These are phyloP conservation scores for Ommatoiulus sabulosus DNA, from an alignment of 2,888 invertebrate genomes.

Conservation along the genomic window DNA sequence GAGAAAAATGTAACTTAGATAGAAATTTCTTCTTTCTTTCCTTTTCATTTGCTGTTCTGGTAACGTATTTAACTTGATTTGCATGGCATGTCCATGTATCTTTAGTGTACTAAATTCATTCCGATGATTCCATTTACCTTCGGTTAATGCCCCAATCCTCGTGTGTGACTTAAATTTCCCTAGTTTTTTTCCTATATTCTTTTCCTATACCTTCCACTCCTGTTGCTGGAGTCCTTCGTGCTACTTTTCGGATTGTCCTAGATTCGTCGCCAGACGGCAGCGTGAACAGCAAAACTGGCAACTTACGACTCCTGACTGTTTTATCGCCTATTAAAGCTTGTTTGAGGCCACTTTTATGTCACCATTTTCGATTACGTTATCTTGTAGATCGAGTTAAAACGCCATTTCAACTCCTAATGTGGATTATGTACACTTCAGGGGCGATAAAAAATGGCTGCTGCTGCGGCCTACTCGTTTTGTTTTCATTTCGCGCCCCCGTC, in stretches of 20 bases:
- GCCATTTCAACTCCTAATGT: conserved; percentile 34
- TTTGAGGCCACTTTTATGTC: conserved; percentile 50
- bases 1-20: not conserved
- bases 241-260: conserved; percentile 6
- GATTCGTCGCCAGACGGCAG: conserved; percentile 1
- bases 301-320: conserved; percentile 49
- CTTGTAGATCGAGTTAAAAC: conserved; percentile 32
- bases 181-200: not conserved
- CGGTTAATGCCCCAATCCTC: too few relatives aligned
- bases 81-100: too few relatives aligned
- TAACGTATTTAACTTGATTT: too few relatives aligned
- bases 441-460: not conserved
- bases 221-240: not conserved
- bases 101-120: too few relatives aligned
- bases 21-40: not conserved
- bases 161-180: not conserved
- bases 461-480: not conserved
- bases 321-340: conserved; percentile 49
- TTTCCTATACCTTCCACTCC: not conserved
- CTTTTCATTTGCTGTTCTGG: too few relatives aligned
- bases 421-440: conserved; percentile 19
- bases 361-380: conserved; percentile 52
- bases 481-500: not conserved
- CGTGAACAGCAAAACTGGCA: not conserved
- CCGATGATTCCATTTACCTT: too few relatives aligned